Percentiles rank a stretch among this genome's conserved stretches.
Evolutionary conservation across 2,113 vertebrate genomes (phyloP).

Genomic region (Lanius ludovicianus): DNA sequence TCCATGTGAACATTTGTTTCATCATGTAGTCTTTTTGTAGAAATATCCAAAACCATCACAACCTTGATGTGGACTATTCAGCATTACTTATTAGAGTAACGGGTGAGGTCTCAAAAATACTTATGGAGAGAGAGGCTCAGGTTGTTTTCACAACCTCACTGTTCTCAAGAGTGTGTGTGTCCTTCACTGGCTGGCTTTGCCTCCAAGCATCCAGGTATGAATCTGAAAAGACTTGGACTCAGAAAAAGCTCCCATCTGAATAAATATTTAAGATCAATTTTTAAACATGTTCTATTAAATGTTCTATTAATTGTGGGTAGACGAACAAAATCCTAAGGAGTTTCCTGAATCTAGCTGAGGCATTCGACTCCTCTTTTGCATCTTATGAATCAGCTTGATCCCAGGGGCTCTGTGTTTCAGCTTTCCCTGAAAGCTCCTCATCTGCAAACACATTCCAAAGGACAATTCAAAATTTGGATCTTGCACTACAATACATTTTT

Average conservation of each 20-base stretch:
- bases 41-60: neutral
- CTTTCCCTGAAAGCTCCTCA: neutral
- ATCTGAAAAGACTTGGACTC: neutral
- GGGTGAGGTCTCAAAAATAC: neutral
- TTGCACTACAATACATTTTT: neutral
- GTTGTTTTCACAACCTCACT: neutral
- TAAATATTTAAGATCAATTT: neutral
- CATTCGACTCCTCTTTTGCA: neutral
- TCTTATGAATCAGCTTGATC: neutral
- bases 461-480: neutral
- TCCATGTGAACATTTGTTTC: neutral
- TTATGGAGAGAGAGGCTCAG: neutral
- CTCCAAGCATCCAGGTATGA: neutral
- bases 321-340: neutral
- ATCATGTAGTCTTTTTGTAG: neutral
- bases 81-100: neutral
- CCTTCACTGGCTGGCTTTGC: neutral
- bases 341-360: neutral
- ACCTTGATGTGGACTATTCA: neutral
- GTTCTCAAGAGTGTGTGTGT: rapidly evolving
- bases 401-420: neutral
- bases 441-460: neutral
- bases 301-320: neutral
- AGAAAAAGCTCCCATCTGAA: neutral
- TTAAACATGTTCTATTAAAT: neutral